These are phyloP conservation scores for Anoplopoma fimbria DNA, from an alignment of 2,113 vertebrate species.

Conservation along the genomic window DNA sequence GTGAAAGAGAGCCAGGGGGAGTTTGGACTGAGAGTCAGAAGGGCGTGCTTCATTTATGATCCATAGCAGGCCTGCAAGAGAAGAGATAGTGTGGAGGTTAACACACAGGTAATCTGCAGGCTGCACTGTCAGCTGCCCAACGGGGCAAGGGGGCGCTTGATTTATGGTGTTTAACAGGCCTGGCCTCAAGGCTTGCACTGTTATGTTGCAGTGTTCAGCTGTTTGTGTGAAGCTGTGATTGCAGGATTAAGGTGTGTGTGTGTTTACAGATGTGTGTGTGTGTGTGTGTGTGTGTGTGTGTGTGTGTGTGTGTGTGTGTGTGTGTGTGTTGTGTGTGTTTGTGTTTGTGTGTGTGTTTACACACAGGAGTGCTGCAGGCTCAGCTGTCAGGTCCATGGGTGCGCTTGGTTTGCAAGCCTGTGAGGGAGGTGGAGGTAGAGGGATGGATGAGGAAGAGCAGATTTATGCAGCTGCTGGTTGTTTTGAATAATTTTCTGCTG, in stretches of 20 bases:
- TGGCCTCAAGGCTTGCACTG: too few species aligned
- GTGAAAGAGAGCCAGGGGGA: background rate
- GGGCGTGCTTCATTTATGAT: background rate
- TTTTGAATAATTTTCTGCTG: background rate
- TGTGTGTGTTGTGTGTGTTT: background rate
- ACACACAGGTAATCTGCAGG: background rate
- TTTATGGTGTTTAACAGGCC: background rate
- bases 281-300: background rate
- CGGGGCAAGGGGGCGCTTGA: conserved; percentile 14
- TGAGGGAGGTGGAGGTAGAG: background rate
- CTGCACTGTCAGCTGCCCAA: conserved; percentile 2
- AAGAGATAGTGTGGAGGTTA: background rate
- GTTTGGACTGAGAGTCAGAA: background rate
- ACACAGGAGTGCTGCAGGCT: background rate
- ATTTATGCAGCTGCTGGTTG: background rate
- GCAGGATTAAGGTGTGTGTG: conserved; percentile 4
- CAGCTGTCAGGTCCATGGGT: conserved; percentile 20
- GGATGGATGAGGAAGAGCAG: background rate
- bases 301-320: background rate
- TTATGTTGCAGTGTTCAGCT: background rate
- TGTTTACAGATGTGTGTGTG: conserved; percentile 4
- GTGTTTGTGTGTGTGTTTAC: too few species aligned
- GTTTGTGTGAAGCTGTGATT: background rate
- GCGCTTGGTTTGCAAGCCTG: conserved; percentile 13
- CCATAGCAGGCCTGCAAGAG: background rate